Evolutionary conservation across 2,113 vertebrate genomes (phyloP).

Genomic region (Anoura caudifer): DNA sequence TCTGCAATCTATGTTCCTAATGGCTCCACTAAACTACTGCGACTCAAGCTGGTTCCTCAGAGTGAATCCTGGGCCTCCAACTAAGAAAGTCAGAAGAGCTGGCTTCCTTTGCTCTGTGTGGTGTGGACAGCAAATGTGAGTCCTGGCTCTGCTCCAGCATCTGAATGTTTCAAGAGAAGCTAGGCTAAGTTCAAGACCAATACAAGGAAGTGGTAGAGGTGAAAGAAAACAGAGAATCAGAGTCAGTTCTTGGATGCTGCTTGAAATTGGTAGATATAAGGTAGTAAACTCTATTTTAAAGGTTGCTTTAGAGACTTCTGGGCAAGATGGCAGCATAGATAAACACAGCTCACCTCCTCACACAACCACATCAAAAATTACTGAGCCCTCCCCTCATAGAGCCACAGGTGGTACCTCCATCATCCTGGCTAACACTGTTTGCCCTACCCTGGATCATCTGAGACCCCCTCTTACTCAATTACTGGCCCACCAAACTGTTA

Average conservation of each 20-base stretch:
- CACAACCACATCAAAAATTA: no score
- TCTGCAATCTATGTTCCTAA: not conserved
- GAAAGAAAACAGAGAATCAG: not conserved
- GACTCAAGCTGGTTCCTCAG: not conserved
- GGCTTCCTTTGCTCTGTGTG: not conserved
- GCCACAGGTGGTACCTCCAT: no score
- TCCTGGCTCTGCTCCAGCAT: not conserved
- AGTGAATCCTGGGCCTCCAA: not conserved
- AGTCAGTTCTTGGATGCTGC: not conserved
- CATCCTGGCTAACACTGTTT: no score
- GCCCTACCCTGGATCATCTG: no score
- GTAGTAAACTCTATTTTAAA: not conserved
- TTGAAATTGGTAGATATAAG: not conserved
- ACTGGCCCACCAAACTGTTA: no score
- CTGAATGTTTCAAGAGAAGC: not conserved
- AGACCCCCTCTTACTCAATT: no score
- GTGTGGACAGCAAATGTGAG: conserved; percentile 9
- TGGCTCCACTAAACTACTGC: not conserved
- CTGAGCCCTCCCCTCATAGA: no score
- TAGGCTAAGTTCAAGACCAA: not conserved
- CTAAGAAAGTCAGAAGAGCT: not conserved
- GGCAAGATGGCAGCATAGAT: no score
- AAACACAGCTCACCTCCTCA: no score
- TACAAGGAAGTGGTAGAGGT: not conserved
- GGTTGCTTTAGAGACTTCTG: not conserved